Evolutionary conservation across 2,888 invertebrate genomes (phyloP).

Genomic region (Salticus scenicus): DNA sequence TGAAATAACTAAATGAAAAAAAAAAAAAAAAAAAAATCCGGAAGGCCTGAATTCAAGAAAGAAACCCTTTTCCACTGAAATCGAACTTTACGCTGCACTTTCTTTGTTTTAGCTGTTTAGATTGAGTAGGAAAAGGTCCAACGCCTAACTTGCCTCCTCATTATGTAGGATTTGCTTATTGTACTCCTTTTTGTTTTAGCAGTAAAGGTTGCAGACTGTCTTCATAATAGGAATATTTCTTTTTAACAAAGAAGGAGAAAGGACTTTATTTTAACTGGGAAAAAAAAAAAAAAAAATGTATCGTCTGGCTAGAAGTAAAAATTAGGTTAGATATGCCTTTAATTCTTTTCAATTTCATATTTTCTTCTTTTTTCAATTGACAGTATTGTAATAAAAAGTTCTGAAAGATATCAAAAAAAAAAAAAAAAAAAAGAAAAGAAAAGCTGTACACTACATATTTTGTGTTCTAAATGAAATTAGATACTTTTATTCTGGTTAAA

Average conservation of each 20-base stretch:
- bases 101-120: neutral
- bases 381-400: too few species aligned
- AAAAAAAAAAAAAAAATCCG: slow-evolving; percentile 7
- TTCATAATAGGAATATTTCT: neutral
- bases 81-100: neutral
- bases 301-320: neutral
- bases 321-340: too few species aligned
- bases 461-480: too few species aligned
- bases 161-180: slow-evolving; percentile 14
- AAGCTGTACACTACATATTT: too few species aligned
- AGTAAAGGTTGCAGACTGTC: slow-evolving; percentile 1
- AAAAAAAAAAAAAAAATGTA: too few species aligned
- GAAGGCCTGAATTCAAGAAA: neutral
- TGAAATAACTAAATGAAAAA: too few species aligned
- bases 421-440: too few species aligned
- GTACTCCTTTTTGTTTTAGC: neutral
- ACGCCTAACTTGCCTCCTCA: neutral
- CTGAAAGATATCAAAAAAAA: too few species aligned
- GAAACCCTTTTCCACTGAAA: neutral
- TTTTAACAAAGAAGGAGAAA: neutral
- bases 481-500: too few species aligned
- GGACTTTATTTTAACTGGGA: neutral
- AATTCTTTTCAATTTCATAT: too few species aligned
- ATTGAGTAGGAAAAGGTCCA: neutral
- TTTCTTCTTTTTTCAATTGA: too few species aligned